Conservation (phyloP, 1,140 invertebrate genomes). For the Drosophila arizonae region DNA sequence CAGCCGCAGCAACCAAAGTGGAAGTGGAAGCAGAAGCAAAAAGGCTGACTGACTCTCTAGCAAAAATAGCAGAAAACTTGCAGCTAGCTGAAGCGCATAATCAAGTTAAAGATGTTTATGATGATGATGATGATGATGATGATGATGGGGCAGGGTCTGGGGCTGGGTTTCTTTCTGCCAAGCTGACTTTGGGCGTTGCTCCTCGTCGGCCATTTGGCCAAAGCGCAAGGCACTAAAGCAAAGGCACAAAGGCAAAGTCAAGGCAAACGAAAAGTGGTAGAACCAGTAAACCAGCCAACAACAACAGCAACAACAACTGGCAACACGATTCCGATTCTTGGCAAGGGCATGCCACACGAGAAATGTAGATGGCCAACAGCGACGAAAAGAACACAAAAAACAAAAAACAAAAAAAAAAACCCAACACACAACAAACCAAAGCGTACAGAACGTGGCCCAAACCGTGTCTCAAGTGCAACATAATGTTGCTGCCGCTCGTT, state of each 20-base stretch:
- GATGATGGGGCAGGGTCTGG: constrained; percentile 10
- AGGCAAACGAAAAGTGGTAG: constrained; percentile 74
- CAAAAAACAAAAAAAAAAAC: too few relatives aligned
- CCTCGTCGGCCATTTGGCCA: constrained; percentile 65
- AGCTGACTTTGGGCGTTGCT: constrained; percentile 68
- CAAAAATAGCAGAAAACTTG: constrained; percentile 39
- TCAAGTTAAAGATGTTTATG: constrained; percentile 2
- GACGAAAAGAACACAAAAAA: constrained; percentile 11
- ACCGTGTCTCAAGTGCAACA: constrained; percentile 50
- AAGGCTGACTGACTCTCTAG: constrained; percentile 20
- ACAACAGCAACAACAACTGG: constrained; percentile 16
- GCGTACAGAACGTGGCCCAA: constrained; percentile 21
- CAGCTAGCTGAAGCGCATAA: constrained; percentile 16
- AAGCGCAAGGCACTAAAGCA: constrained; percentile 28
- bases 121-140: constrained; percentile 30
- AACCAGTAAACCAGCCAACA: constrained; percentile 61
- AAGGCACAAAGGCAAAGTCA: constrained; percentile 66
- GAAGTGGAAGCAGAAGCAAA: constrained; percentile 33
- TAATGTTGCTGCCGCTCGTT: constrained; percentile 31
- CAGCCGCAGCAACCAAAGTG: constrained; percentile 26
- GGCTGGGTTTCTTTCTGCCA: constrained; percentile 12
- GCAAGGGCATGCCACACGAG: constrained; percentile 57
- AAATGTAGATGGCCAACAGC: constrained; percentile 8
- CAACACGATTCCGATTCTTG: constrained; percentile 48
- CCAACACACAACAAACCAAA: constrained; percentile 11